Conservation (phyloP, 2,113 vertebrate genomes). For the Tachuris rubrigastra region DNA sequence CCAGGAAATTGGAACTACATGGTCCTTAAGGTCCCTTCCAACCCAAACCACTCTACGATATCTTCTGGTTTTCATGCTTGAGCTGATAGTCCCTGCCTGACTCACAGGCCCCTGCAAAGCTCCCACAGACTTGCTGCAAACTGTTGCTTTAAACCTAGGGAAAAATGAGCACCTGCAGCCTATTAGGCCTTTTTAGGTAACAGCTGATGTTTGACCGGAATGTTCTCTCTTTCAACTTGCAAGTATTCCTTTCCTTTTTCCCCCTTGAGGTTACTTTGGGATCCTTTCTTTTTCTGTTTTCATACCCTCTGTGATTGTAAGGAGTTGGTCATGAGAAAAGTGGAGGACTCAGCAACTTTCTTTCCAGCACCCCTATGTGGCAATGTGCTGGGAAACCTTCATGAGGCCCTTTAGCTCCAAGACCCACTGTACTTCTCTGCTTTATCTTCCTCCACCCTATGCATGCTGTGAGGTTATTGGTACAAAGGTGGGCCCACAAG, state of each 20-base stretch:
- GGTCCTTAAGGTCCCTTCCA: not conserved
- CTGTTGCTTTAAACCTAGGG: not conserved
- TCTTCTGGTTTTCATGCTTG: not conserved
- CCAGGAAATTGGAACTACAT: not conserved
- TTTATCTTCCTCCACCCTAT: not conserved
- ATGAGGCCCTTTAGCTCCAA: not conserved
- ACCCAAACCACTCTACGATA: not conserved
- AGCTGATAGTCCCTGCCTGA: not conserved
- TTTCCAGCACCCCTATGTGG: not conserved
- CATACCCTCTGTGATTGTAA: not conserved
- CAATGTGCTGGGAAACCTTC: not conserved
- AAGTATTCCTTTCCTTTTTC: not conserved
- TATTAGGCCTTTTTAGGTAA: not conserved
- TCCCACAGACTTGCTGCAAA: not conserved
- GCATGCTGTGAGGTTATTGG: fast-evolving
- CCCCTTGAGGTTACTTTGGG: not conserved
- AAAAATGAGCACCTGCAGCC: not conserved
- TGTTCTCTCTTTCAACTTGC: not conserved
- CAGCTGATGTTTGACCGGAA: not conserved
- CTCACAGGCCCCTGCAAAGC: not conserved
- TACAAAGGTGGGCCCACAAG: fast-evolving
- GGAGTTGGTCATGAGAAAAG: not conserved
- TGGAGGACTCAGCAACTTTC: not conserved
- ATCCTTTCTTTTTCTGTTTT: not conserved
- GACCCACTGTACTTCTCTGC: not conserved